Evolutionary conservation across 2,113 vertebrate genomes (phyloP).

Genomic region (Onychorhynchus coronatus): DNA sequence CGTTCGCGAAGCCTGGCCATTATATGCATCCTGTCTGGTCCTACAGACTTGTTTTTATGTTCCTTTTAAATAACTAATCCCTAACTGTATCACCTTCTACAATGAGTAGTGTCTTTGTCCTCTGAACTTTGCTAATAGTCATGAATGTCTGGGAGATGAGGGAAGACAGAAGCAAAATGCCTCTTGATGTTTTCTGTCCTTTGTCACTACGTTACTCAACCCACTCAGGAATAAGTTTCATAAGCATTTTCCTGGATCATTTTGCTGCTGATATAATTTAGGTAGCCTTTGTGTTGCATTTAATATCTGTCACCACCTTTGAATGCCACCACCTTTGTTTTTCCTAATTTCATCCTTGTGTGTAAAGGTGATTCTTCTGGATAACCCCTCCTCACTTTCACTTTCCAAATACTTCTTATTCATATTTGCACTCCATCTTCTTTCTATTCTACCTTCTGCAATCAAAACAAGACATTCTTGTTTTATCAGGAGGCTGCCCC

Average conservation of each 20-base stretch:
- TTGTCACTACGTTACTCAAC: background rate
- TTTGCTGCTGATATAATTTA: background rate
- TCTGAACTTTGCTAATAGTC: background rate
- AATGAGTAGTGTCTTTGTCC: background rate
- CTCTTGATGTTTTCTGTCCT: background rate
- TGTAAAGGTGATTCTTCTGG: background rate
- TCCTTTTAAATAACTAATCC: background rate
- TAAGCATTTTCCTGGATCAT: background rate
- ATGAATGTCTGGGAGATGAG: background rate
- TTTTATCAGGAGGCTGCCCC: background rate
- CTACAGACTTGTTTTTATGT: background rate
- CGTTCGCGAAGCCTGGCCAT: too few relatives aligned
- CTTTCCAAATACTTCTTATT: background rate
- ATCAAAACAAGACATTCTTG: rapidly evolving
- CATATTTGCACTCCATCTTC: background rate
- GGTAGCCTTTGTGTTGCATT: background rate
- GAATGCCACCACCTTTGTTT: background rate
- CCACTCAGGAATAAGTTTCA: background rate
- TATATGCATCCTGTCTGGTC: background rate
- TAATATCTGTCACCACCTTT: background rate
- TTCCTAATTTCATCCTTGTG: background rate
- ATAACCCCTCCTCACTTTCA: background rate
- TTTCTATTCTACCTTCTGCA: background rate
- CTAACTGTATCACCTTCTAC: background rate
- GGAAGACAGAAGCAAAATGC: background rate